Base-by-base conservation (phyloP, 1,140 invertebrate species). In the Hyles euphorbiae region DNA sequence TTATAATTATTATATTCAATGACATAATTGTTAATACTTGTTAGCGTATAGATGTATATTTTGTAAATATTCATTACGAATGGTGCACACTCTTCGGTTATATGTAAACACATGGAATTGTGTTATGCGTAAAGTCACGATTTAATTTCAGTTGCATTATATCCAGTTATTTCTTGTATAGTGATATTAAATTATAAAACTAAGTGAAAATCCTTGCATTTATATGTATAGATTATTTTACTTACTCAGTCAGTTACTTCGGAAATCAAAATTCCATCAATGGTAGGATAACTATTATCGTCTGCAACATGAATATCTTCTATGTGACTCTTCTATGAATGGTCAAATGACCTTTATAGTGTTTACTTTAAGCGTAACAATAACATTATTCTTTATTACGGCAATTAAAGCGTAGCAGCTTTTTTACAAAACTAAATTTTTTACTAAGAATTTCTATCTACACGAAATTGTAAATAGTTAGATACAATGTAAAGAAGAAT, bases 31-130 rank as follows among this genome's bases (percentile, higher is more conserved):
- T 85, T 87, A 78, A 83, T 83, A 82, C 53, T 82, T 79, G 74
- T 81, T 85, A 81, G 78, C 60, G 59, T 56, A 63, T 67, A 65
- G 57, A 72, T 87, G 84, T 87, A 87, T 64, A 85, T 84, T 74
- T 62, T 87, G 84, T 87, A 87, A 76, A 87, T 85, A 87, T 56
- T 64, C 60, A 57, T 43, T 54, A 74, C 71, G 72, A 64, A 70
- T 76, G 79, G 79, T 81, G 81, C 83, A 83, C 81, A 5, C n/a
- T 71, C 57, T 72, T 73, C 69, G 40, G 34, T 67, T 67, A 54
- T 54, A 62, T 51, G 34, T 57, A 62, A 11, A 32, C 53, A 60
- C 40, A 49, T 49, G 43, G 53, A 48, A 5, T 48, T 48, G n/a
- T 48, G 46, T 48, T 48, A 11, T 48, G 36, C 36, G 8, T 40